Conservation (phyloP, 23 tunicate species). For the Botrylloides violaceus region DNA sequence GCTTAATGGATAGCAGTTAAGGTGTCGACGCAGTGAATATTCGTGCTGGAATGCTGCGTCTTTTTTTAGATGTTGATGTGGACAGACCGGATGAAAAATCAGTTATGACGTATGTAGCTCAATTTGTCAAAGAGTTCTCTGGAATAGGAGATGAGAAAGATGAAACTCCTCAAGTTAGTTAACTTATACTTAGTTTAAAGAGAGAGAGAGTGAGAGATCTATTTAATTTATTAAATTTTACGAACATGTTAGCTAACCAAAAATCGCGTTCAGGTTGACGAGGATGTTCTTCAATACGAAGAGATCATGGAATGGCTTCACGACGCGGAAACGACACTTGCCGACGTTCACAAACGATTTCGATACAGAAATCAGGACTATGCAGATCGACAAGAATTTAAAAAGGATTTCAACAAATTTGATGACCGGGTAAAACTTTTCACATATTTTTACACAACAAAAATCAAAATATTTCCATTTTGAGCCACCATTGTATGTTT, state of each 20-base stretch:
- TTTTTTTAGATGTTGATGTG: constrained; percentile 82
- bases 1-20: too few species aligned
- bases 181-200: background rate
- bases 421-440: constrained; percentile 40
- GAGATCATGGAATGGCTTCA: constrained; percentile 77
- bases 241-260: background rate
- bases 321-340: constrained; percentile 50
- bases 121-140: constrained; percentile 66
- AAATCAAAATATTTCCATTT: too few species aligned
- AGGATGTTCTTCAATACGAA: constrained; percentile 69
- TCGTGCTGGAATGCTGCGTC: too few species aligned
- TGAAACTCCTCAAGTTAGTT: constrained; percentile 38
- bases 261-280: constrained; percentile 58
- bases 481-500: too few species aligned
- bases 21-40: too few species aligned
- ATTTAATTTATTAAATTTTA: too few species aligned
- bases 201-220: background rate
- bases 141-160: constrained; percentile 41
- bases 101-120: constrained; percentile 99
- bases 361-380: constrained; percentile 89
- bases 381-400: constrained; percentile 28
- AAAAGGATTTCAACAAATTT: constrained; percentile 33
- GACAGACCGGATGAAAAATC: constrained; percentile 98
- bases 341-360: constrained; percentile 59
- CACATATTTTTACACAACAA: too few species aligned